Percentiles rank a stretch among this genome's conserved stretches.
Evolutionary conservation across 2,113 vertebrate genomes (phyloP).

Genomic region (Leptobrachium leishanense): DNA sequence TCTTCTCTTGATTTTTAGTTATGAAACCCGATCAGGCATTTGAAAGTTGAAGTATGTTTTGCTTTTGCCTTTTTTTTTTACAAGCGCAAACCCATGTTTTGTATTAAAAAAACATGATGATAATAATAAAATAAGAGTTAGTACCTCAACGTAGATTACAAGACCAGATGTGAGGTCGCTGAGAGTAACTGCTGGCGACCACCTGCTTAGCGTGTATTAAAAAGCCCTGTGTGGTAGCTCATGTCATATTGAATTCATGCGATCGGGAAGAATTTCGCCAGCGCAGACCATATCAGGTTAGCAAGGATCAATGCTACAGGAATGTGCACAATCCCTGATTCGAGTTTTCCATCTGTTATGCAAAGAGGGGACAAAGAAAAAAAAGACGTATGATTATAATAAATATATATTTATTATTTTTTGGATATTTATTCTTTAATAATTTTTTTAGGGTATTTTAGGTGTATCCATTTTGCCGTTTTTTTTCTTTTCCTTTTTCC

Average conservation of each 20-base stretch:
- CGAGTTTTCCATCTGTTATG: constrained; percentile 40
- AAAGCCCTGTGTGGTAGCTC: constrained; percentile 55
- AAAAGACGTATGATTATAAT: not conserved
- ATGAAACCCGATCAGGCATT: constrained; percentile 57
- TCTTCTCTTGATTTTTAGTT: constrained; percentile 45
- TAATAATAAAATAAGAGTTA: constrained; percentile 50
- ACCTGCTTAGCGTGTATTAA: constrained; percentile 60
- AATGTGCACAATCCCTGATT: constrained; percentile 51
- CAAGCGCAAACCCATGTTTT: constrained; percentile 59
- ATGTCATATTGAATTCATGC: constrained; percentile 52
- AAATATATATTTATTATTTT: too few relatives aligned
- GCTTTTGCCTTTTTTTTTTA: constrained; percentile 56
- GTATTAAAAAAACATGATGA: constrained; percentile 48
- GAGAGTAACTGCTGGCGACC: constrained; percentile 52
- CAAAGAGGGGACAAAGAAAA: not conserved
- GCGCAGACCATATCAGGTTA: constrained; percentile 56
- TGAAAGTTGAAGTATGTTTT: constrained; percentile 57
- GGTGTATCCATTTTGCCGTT: too few relatives aligned
- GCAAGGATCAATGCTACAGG: constrained; percentile 51
- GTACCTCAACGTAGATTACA: constrained; percentile 50
- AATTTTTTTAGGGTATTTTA: too few relatives aligned
- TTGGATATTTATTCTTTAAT: too few relatives aligned
- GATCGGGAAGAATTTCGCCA: constrained; percentile 51
- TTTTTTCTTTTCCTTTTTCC: too few relatives aligned
- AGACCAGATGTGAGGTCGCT: constrained; percentile 59